Conservation (phyloP, 2,888 invertebrate genomes). For the Agelastica alni region DNA sequence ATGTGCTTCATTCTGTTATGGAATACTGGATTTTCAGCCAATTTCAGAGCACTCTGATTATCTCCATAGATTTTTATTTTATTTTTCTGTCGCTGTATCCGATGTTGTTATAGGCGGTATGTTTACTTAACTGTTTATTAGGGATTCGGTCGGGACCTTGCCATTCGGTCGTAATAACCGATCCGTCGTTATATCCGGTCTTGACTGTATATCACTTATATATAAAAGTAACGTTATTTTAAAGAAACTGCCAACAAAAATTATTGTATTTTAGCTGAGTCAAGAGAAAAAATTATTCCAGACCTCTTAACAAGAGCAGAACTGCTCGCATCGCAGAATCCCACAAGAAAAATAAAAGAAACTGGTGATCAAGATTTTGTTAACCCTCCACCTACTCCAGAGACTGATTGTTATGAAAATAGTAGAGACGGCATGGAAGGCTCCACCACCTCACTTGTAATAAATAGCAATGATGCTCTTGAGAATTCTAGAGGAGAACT, state of each 20-base stretch:
- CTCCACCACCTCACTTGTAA: constrained; percentile 21
- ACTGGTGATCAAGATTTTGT: constrained; percentile 63
- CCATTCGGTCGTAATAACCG: too few relatives aligned
- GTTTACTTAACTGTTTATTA: too few relatives aligned
- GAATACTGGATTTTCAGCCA: too few relatives aligned
- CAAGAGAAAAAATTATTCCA: constrained; percentile 61
- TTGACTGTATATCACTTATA: too few relatives aligned
- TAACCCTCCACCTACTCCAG: constrained; percentile 83
- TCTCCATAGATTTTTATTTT: too few relatives aligned
- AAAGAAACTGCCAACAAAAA: background rate
- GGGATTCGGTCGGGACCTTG: too few relatives aligned
- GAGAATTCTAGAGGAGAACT: constrained; percentile 36
- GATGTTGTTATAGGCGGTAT: too few relatives aligned
- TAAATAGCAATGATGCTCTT: constrained; percentile 22
- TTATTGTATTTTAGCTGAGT: constrained; percentile 34
- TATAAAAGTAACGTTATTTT: too few relatives aligned
- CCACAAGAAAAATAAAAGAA: constrained; percentile 51
- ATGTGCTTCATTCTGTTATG: too few relatives aligned
- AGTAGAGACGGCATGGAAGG: constrained; percentile 62
- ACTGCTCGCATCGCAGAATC: constrained; percentile 44
- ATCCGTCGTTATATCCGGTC: too few relatives aligned
- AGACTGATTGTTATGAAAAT: constrained; percentile 68
- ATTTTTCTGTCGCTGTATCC: too few relatives aligned
- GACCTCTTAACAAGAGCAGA: constrained; percentile 68
- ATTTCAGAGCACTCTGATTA: too few relatives aligned